Evolutionary conservation across 2,888 invertebrate genomes (phyloP).

Genomic region (Salpingus planirostris): DNA sequence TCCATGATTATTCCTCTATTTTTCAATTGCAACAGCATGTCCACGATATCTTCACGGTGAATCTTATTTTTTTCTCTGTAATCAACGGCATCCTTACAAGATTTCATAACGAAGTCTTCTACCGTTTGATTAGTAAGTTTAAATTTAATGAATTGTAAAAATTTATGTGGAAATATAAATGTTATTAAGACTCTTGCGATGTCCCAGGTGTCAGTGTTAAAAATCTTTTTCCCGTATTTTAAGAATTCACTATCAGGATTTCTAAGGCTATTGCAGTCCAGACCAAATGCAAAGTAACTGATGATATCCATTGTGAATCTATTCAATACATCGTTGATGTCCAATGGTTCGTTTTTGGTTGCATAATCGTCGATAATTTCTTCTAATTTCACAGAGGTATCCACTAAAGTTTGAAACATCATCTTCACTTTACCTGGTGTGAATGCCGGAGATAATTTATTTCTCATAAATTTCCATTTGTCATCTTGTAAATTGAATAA

Average conservation of each 20-base stretch:
- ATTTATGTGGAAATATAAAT: constrained; percentile 14
- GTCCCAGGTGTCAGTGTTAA: constrained; percentile 12
- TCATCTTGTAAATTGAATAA: constrained; percentile 27
- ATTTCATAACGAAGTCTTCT: constrained; percentile 39
- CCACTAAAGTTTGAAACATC: constrained; percentile 34
- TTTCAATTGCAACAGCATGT: constrained; percentile 45
- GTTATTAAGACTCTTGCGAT: constrained; percentile 5
- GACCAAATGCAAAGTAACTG: constrained; percentile 48
- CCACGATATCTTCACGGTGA: constrained; percentile 46
- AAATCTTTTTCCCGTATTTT: constrained; percentile 9
- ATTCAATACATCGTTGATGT: constrained; percentile 40
- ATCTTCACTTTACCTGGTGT: constrained; percentile 42
- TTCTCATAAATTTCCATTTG: constrained; percentile 38
- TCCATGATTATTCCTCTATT: constrained; percentile 28
- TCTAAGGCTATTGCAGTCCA: constrained; percentile 48
- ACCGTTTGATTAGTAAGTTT: constrained; percentile 22
- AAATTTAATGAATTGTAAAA: constrained; percentile 18
- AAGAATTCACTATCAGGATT: constrained; percentile 44
- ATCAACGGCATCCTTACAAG: constrained; percentile 39
- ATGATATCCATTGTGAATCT: constrained; percentile 46
- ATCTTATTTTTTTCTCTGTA: constrained; percentile 42
- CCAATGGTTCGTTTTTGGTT: constrained; percentile 26
- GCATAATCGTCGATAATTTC: constrained; percentile 19
- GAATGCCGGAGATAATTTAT: constrained; percentile 39
- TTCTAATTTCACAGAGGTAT: constrained; percentile 26